Evolutionary conservation across 2,113 vertebrate species (phyloP).

Genomic region (Ceyx melanurus): DNA sequence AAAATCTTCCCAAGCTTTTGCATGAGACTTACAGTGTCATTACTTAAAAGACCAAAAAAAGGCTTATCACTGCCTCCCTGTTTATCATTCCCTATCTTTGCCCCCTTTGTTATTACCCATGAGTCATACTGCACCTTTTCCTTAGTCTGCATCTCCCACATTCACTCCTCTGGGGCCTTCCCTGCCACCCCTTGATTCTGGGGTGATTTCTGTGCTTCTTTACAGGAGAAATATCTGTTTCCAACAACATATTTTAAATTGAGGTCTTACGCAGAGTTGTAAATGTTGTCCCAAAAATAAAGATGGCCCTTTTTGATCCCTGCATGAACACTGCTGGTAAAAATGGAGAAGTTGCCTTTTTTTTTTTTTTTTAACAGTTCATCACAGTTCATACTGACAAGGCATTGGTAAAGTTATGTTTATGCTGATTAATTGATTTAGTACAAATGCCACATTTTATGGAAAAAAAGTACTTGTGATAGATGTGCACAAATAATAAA

Average conservation of each 20-base stretch:
- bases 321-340: neutral
- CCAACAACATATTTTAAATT: neutral
- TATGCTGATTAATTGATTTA: neutral
- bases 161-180: neutral
- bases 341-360: neutral
- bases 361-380: neutral
- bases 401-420: neutral
- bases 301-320: neutral
- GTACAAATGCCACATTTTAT: neutral
- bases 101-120: constrained; percentile 39
- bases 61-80: constrained; percentile 11
- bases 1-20: constrained; percentile 68
- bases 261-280: neutral
- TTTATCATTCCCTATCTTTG: constrained; percentile 27
- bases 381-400: neutral
- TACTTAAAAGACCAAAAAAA: neutral
- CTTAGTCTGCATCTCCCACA: constrained; percentile 27
- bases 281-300: neutral
- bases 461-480: neutral
- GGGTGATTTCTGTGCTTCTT: neutral
- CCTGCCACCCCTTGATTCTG: neutral
- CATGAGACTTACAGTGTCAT: constrained; percentile 33
- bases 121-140: constrained; percentile 46
- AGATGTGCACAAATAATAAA: neutral
- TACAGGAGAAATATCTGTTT: neutral